Evolutionary conservation across 1,140 invertebrate species (phyloP).

Genomic region (Gerris buenoi): DNA sequence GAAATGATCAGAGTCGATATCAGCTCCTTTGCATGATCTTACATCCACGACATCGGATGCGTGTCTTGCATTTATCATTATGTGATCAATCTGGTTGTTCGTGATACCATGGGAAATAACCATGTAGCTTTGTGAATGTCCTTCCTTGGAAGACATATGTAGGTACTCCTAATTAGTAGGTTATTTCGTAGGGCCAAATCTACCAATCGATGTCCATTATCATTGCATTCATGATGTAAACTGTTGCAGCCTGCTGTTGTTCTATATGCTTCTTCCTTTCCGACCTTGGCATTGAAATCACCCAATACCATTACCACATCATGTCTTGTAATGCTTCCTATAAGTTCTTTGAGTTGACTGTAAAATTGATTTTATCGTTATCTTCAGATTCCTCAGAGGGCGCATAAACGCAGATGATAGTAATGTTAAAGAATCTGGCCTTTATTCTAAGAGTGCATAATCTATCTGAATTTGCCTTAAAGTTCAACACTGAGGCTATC

Average conservation of each 20-base stretch:
- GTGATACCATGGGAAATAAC: slow-evolving; percentile 8
- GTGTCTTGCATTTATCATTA: slow-evolving; percentile 14
- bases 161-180: neutral
- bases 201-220: neutral
- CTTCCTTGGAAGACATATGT: neutral
- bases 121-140: neutral
- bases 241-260: neutral
- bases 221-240: neutral
- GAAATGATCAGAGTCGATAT: slow-evolving; percentile 15
- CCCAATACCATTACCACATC: slow-evolving; percentile 16
- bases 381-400: slow-evolving; percentile 14
- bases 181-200: neutral
- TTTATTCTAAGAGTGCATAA: neutral
- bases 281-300: slow-evolving; percentile 6
- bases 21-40: slow-evolving; percentile 12
- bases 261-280: neutral
- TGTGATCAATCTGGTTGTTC: slow-evolving; percentile 19
- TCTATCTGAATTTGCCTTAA: neutral
- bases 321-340: neutral
- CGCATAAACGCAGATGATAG: slow-evolving; percentile 10
- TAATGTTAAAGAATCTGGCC: slow-evolving; percentile 6
- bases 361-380: slow-evolving; percentile 14
- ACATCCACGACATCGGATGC: slow-evolving; percentile 11
- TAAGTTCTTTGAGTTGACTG: slow-evolving; percentile 4
- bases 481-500: neutral